phyloP scores from a whole-genome alignment of 1,140 invertebrate genomes.

The Dufourea novaeangliae region DNA sequence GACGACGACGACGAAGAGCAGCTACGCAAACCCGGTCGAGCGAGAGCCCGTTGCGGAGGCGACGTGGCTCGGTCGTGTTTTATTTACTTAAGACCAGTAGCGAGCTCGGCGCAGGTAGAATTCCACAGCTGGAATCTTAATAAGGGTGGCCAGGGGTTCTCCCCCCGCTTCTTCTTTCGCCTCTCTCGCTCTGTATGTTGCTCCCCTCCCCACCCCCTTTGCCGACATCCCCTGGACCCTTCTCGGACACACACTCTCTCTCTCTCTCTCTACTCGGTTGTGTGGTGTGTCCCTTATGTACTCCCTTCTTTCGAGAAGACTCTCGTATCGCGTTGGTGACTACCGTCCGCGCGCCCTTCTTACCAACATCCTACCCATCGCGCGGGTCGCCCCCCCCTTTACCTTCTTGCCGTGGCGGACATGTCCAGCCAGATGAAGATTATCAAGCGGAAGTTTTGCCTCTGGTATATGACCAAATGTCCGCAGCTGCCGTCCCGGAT shows the following conservation, averaged over 20 bases:
- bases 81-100: slow-evolving; percentile 82
- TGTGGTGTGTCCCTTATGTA: slow-evolving; percentile 31
- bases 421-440: slow-evolving; percentile 54
- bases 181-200: not conserved
- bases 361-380: not conserved
- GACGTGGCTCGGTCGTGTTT: slow-evolving; percentile 78
- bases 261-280: not conserved
- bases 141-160: slow-evolving; percentile 80
- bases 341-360: not conserved
- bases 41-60: slow-evolving; percentile 66
- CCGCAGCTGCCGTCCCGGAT: slow-evolving; percentile 44
- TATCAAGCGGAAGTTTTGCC: slow-evolving; percentile 62
- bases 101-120: slow-evolving; percentile 79
- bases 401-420: slow-evolving; percentile 13
- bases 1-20: slow-evolving; percentile 50
- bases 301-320: no score
- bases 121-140: slow-evolving; percentile 81
- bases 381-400: not conserved
- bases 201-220: not conserved
- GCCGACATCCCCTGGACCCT: no score
- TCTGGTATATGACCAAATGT: slow-evolving; percentile 49
- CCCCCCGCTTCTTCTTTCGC: slow-evolving; percentile 54
- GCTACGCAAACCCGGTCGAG: slow-evolving; percentile 43
- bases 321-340: no score
- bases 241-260: not conserved